Conservation (phyloP, 2,888 invertebrate genomes). For the Amorpha juglandis region DNA sequence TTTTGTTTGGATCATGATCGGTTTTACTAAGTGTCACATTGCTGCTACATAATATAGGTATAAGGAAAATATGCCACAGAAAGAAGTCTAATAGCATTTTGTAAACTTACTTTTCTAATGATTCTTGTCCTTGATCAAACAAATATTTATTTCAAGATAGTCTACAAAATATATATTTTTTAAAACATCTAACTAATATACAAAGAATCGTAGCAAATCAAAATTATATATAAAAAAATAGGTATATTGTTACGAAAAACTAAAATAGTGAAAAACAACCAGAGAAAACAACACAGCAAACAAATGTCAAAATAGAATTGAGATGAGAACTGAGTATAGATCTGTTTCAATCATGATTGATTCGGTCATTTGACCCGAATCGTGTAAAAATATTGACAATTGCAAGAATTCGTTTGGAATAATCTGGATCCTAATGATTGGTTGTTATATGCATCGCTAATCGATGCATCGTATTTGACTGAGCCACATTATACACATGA, state of each 20-base stretch:
- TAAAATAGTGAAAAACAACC: too few relatives aligned
- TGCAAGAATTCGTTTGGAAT: too few relatives aligned
- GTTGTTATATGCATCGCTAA: too few relatives aligned
- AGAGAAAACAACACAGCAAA: slow-evolving; percentile 2
- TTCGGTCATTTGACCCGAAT: too few relatives aligned
- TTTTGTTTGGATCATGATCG: slow-evolving; percentile 28
- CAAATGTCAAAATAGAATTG: slow-evolving; percentile 20
- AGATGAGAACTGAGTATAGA: too few relatives aligned
- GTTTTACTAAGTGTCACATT: slow-evolving; percentile 38
- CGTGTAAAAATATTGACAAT: too few relatives aligned
- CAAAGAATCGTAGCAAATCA: background rate
- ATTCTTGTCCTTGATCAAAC: background rate
- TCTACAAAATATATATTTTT: background rate
- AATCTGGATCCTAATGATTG: too few relatives aligned
- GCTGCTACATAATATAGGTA: slow-evolving; percentile 43
- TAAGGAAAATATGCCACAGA: slow-evolving; percentile 47
- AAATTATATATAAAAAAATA: background rate
- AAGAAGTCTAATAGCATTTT: slow-evolving; percentile 50
- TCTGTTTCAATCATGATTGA: too few relatives aligned
- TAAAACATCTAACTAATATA: background rate
- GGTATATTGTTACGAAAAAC: background rate
- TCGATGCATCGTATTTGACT: too few relatives aligned
- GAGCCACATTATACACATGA: too few relatives aligned
- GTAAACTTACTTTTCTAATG: slow-evolving; percentile 5
- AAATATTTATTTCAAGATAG: background rate